Conservation (phyloP, 92 coral and sea anemone species). For the Pocillopora meandrina region DNA sequence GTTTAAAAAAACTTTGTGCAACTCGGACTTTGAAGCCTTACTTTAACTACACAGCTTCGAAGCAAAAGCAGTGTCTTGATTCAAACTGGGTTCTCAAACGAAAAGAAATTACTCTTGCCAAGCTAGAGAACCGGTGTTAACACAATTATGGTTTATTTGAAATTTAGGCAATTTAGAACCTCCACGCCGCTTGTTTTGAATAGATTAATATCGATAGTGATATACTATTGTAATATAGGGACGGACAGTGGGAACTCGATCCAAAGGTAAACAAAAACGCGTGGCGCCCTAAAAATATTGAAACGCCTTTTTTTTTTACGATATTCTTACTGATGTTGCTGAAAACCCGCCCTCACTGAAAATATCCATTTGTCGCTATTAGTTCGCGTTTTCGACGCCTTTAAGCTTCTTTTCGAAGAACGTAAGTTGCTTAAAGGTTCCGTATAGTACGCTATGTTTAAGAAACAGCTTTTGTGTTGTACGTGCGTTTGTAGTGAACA, state of each 20-base stretch:
- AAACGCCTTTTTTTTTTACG: constrained; percentile 28
- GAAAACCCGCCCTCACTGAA: constrained; percentile 14
- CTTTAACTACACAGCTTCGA: not conserved
- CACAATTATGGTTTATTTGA: constrained; percentile 77
- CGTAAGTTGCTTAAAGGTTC: constrained; percentile 2
- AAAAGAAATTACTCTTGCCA: constrained; percentile 40
- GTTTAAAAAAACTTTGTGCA: constrained; percentile 3
- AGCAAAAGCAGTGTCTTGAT: not conserved
- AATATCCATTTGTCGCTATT: not conserved
- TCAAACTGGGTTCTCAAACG: not conserved
- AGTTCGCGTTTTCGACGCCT: not conserved
- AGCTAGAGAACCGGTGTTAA: constrained; percentile 74
- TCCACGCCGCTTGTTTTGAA: constrained; percentile 62
- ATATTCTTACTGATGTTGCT: constrained; percentile 3
- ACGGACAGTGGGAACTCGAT: constrained; percentile 33
- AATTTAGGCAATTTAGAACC: constrained; percentile 62
- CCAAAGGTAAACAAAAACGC: constrained; percentile 76
- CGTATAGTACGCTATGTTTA: constrained; percentile 11
- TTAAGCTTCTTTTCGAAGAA: not conserved
- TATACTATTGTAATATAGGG: constrained; percentile 53
- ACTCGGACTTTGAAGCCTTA: not conserved
- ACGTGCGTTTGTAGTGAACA: constrained; percentile 16
- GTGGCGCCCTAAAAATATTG: constrained; percentile 57
- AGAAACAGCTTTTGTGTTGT: constrained; percentile 27
- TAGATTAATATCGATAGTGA: constrained; percentile 77